Conservation (phyloP, 2,888 invertebrate species). For the Lasioglossum leucozonium region DNA sequence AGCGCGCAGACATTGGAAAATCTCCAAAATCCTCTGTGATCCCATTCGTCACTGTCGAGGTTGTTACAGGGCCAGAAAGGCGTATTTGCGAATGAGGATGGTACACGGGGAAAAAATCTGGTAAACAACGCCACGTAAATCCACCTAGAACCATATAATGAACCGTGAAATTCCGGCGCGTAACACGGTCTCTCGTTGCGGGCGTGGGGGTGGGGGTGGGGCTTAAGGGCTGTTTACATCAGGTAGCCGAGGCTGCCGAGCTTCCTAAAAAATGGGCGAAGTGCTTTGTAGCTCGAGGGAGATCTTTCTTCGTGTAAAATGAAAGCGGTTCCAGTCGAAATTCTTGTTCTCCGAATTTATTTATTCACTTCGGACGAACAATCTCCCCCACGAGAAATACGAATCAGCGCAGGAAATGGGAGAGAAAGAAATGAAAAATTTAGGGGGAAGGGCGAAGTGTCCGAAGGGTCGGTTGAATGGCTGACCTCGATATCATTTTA, state of each 20-base stretch:
- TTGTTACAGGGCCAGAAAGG: background rate
- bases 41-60: constrained; percentile 11
- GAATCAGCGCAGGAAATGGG: background rate
- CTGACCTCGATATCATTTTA: background rate
- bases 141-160: background rate
- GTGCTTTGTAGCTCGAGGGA: background rate
- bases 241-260: background rate
- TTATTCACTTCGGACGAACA: background rate
- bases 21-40: background rate
- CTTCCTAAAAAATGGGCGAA: background rate
- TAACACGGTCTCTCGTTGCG: background rate
- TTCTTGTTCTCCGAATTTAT: background rate
- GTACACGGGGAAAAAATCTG: background rate
- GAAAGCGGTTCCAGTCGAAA: background rate
- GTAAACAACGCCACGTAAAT: background rate
- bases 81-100: background rate
- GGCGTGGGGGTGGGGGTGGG: background rate
- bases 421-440: background rate
- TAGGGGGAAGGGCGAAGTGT: background rate
- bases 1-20: background rate
- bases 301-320: background rate
- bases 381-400: background rate
- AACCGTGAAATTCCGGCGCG: background rate
- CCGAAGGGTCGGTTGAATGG: background rate
- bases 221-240: constrained; percentile 2